phyloP scores from a whole-genome alignment of 37 sponge, comb jelly and placozoan species.

The Tethya wilhelma region DNA sequence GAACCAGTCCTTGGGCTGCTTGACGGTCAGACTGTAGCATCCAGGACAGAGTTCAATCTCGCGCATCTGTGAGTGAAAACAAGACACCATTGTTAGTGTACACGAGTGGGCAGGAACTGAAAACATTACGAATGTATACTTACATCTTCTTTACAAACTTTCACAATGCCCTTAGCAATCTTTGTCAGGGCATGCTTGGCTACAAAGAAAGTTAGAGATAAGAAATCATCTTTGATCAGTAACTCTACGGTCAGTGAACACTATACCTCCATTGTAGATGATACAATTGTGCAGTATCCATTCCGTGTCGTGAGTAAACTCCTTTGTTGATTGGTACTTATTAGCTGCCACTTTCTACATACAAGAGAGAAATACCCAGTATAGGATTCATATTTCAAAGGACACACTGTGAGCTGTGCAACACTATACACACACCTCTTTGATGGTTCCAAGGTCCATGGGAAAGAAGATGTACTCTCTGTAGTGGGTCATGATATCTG shows the following conservation, averaged over 20 bases:
- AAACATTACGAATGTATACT: constrained; percentile 7
- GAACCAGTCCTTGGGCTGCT: constrained; percentile 87
- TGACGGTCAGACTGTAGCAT: constrained; percentile 84
- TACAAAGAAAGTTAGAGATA: not conserved
- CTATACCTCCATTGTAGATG: constrained; percentile 95
- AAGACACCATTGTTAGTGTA: not conserved
- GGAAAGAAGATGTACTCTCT: constrained; percentile 82
- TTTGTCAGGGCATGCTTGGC: constrained; percentile 83
- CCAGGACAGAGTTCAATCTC: constrained; percentile 90
- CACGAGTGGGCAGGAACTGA: not conserved
- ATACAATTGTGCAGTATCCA: constrained; percentile 99
- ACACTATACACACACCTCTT: constrained; percentile 25
- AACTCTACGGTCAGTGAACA: not conserved
- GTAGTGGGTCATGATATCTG: constrained; percentile 79
- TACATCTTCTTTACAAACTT: constrained; percentile 87
- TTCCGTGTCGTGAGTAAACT: constrained; percentile 89
- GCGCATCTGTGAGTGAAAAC: constrained; percentile 63
- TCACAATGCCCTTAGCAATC: constrained; percentile 85
- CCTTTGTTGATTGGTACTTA: constrained; percentile 67
- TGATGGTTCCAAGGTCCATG: constrained; percentile 85
- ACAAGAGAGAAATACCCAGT: not conserved
- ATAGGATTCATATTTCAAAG: not conserved
- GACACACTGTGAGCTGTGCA: not conserved
- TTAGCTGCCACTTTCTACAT: constrained; percentile 66
- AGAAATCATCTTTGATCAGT: not conserved